Conservation (phyloP, 1,140 invertebrate species). For the Zaprionus inermis region DNA sequence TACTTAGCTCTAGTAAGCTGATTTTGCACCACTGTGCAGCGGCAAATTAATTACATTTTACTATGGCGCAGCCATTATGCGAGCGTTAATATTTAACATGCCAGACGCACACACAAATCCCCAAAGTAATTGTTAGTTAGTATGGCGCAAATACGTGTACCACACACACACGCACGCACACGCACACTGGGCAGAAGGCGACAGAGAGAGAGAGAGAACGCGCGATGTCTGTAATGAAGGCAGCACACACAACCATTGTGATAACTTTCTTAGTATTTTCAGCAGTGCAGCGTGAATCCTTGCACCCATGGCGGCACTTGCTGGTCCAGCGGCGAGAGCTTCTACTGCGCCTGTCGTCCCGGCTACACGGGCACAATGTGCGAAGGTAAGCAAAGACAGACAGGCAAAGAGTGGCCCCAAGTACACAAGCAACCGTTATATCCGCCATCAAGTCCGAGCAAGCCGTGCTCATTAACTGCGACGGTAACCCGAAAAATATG, state of each 20-base stretch:
- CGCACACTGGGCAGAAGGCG: background rate
- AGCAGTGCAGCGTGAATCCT: constrained; percentile 91
- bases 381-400: constrained; percentile 85
- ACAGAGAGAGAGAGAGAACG: background rate
- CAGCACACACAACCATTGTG: constrained; percentile 32
- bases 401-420: constrained; percentile 1
- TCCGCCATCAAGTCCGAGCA: constrained; percentile 1
- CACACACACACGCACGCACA: background rate
- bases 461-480: constrained; percentile 30
- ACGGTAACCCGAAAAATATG: constrained; percentile 32
- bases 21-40: constrained; percentile 23
- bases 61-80: constrained; percentile 46
- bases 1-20: background rate
- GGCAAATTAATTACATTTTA: constrained; percentile 80
- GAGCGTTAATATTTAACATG: constrained; percentile 64
- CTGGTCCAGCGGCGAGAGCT: constrained; percentile 90
- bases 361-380: constrained; percentile 91
- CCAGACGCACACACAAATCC: constrained; percentile 61
- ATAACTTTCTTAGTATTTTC: constrained; percentile 73
- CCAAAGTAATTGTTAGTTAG: constrained; percentile 54
- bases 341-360: constrained; percentile 90
- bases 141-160: constrained; percentile 27
- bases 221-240: background rate
- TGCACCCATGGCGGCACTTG: constrained; percentile 91
- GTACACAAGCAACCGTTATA: background rate